A percentile compares a stretch with the other conserved stretches of the same genome.
Evolutionary conservation across 2,797 vertebrate genomes (phyloP).

Genomic region (Benthosema pterotum): DNA sequence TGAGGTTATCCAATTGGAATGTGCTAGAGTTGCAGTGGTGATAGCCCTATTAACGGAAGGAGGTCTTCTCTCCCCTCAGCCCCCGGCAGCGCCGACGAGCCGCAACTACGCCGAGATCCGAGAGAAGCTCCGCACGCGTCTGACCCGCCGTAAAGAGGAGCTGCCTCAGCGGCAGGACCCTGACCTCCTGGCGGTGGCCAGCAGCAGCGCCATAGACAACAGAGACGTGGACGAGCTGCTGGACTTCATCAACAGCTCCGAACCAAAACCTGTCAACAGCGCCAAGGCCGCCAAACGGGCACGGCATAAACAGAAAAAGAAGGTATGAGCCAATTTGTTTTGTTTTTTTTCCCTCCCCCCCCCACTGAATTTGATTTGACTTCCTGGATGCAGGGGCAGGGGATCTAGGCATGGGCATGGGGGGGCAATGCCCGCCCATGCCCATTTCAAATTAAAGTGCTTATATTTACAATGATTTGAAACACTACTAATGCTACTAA

Average conservation of each 20-base stretch:
- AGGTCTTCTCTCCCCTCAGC: slow-evolving; percentile 72
- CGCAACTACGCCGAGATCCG: slow-evolving; percentile 98
- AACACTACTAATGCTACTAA: too few species aligned
- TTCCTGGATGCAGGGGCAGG: too few species aligned
- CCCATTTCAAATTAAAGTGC: too few species aligned
- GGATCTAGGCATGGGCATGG: too few species aligned
- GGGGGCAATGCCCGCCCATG: too few species aligned
- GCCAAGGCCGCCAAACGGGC: slow-evolving; percentile 97
- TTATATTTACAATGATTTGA: too few species aligned
- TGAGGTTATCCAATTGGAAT: too few species aligned
- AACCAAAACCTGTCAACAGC: slow-evolving; percentile 94
- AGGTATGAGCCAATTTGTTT: slow-evolving; percentile 73
- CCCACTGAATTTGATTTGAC: neutral
- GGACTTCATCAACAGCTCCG: slow-evolving; percentile 97
- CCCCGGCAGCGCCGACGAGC: slow-evolving; percentile 96
- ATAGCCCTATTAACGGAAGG: neutral
- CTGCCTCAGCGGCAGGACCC: slow-evolving; percentile 90
- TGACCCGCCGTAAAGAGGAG: slow-evolving; percentile 97
- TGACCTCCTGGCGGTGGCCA: slow-evolving; percentile 79
- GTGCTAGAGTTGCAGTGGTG: too few species aligned
- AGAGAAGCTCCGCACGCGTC: slow-evolving; percentile 94
- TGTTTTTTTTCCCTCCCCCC: too few species aligned
- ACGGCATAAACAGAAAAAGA: slow-evolving; percentile 98
- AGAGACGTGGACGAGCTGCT: slow-evolving; percentile 94
- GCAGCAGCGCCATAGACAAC: slow-evolving; percentile 83